Evolutionary conservation across 2,888 invertebrate species (phyloP).

Genomic region (Caenorhabditis angaria): DNA sequence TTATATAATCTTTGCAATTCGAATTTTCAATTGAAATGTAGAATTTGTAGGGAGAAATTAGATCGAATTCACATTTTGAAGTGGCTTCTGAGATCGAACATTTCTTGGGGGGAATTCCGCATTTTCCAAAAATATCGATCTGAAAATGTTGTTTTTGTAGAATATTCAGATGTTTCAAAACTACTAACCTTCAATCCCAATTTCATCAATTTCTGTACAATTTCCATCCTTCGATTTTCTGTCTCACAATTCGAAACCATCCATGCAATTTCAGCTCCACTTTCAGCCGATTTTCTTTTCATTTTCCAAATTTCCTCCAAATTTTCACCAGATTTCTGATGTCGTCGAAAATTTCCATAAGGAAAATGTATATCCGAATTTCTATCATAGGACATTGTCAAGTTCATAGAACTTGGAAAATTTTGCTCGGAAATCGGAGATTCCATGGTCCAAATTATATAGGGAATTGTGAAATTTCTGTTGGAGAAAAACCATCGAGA

Average conservation of each 20-base stretch:
- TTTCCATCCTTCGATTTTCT: background rate
- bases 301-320: conserved; percentile 7
- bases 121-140: background rate
- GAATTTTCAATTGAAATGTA: conserved; percentile 35
- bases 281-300: conserved; percentile 2
- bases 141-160: too few relatives aligned
- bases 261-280: background rate
- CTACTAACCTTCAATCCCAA: background rate
- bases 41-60: conserved; percentile 48
- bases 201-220: background rate
- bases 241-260: conserved; percentile 9
- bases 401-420: background rate
- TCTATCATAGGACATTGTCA: background rate
- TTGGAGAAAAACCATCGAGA: too few relatives aligned
- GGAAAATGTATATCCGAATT: background rate
- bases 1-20: too few relatives aligned
- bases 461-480: too few relatives aligned
- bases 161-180: too few relatives aligned
- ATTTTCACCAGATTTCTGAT: background rate
- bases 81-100: background rate
- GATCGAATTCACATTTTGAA: background rate
- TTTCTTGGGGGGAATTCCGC: background rate
- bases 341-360: background rate
- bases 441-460: too few relatives aligned
- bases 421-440: too few relatives aligned